Evolutionary conservation across 2,113 vertebrate species (phyloP).

Genomic region (Trogon surrucura): DNA sequence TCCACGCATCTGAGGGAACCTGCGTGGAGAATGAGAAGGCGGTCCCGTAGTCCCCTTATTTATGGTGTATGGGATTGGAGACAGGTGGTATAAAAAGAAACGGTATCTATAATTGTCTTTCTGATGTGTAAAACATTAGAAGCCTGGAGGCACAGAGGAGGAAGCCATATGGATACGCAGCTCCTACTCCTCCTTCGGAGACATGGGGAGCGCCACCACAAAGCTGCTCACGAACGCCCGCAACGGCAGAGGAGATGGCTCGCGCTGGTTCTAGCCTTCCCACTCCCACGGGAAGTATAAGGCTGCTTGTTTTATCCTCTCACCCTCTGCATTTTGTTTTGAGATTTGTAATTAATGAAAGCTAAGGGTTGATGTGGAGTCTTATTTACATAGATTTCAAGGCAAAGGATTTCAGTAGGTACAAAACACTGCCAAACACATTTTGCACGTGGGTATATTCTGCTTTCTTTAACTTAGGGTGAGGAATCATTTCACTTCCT

Average conservation of each 20-base stretch:
- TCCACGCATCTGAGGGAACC: neutral
- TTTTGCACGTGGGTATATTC: neutral
- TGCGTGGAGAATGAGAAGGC: neutral
- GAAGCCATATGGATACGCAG: neutral
- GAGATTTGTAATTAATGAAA: neutral
- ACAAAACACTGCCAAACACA: neutral
- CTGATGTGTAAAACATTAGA: neutral
- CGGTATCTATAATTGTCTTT: neutral
- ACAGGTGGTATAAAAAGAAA: neutral
- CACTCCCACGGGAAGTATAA: neutral
- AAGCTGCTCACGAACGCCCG: neutral
- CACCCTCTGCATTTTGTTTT: neutral
- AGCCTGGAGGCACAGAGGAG: neutral
- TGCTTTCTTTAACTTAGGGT: neutral
- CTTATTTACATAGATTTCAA: neutral
- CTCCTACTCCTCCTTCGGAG: neutral
- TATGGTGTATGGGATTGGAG: neutral
- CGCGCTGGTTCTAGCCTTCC: neutral
- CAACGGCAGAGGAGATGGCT: neutral
- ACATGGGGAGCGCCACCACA: neutral
- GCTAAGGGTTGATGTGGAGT: neutral
- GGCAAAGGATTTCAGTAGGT: neutral
- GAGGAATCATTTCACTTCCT: neutral
- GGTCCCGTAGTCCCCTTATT: neutral
- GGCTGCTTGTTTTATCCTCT: neutral